phyloP scores from a whole-genome alignment of 1,140 invertebrate genomes.

The Drosophila navojoa region DNA sequence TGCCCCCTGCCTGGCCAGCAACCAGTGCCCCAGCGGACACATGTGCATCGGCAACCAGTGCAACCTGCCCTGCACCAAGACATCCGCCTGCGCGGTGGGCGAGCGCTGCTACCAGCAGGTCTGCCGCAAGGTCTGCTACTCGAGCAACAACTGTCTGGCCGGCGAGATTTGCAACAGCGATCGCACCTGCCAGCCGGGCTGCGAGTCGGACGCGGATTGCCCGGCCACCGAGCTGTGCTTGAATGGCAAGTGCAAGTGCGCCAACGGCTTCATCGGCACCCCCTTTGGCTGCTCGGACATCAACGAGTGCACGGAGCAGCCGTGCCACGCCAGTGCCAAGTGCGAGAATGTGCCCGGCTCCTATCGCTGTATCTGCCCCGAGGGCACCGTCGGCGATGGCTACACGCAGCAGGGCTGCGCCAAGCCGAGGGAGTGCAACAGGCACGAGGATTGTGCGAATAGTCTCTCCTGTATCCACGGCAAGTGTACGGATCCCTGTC shows the following conservation, averaged over 20 bases:
- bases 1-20: conserved; percentile 86
- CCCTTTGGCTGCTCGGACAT: conserved; percentile 90
- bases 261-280: conserved; percentile 88
- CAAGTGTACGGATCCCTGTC: conserved; percentile 91
- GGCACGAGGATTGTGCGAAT: conserved; percentile 88
- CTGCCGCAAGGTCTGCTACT: conserved; percentile 94
- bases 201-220: conserved; percentile 92
- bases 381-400: conserved; percentile 91
- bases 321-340: conserved; percentile 91
- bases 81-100: conserved; percentile 90
- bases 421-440: conserved; percentile 88
- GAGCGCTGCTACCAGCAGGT: conserved; percentile 91
- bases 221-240: conserved; percentile 91
- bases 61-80: conserved; percentile 89
- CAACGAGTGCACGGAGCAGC: conserved; percentile 91
- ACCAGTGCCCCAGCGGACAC: conserved; percentile 89
- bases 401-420: conserved; percentile 89
- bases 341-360: conserved; percentile 92
- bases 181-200: conserved; percentile 92
- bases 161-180: conserved; percentile 93
- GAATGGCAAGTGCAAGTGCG: conserved; percentile 91
- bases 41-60: conserved; percentile 90
- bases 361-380: conserved; percentile 91
- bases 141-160: conserved; percentile 93
- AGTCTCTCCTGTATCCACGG: conserved; percentile 89